A percentile compares a stretch with the other conserved stretches of the same genome.
phyloP scores from a whole-genome alignment of 2,797 vertebrate genomes.

The Momotus momota region DNA sequence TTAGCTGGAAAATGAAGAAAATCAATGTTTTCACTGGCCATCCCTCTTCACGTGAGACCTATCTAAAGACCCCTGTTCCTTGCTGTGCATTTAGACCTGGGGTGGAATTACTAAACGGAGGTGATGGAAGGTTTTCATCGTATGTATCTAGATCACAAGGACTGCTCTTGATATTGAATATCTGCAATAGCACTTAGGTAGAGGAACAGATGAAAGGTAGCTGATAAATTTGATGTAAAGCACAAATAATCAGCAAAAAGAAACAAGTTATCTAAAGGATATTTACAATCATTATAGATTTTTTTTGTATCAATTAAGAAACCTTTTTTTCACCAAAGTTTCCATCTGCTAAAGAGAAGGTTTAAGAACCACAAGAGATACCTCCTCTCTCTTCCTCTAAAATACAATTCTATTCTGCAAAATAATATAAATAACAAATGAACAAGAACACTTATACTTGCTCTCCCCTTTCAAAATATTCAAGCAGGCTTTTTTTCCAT shows the following conservation, averaged over 20 bases:
- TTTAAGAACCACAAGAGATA: neutral
- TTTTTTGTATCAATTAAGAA: neutral
- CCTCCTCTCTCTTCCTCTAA: neutral
- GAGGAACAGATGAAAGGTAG: neutral
- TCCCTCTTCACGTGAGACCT: neutral
- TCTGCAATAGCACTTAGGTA: neutral
- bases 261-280: neutral
- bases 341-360: neutral
- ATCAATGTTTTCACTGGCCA: neutral
- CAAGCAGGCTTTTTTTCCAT: neutral
- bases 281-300: neutral
- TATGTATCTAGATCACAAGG: neutral
- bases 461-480: neutral
- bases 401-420: neutral
- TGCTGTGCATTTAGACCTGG: neutral
- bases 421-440: neutral
- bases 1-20: neutral
- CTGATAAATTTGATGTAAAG: neutral
- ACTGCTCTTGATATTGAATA: neutral
- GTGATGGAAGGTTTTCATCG: neutral
- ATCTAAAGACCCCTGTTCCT: neutral
- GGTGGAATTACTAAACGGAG: neutral
- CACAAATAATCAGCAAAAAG: neutral
- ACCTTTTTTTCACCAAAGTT: fast-evolving
- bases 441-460: neutral